A percentile compares a stretch with the other conserved stretches of the same genome.
phyloP scores from a whole-genome alignment of 2,113 vertebrate genomes.

The Lamprotornis superbus region DNA sequence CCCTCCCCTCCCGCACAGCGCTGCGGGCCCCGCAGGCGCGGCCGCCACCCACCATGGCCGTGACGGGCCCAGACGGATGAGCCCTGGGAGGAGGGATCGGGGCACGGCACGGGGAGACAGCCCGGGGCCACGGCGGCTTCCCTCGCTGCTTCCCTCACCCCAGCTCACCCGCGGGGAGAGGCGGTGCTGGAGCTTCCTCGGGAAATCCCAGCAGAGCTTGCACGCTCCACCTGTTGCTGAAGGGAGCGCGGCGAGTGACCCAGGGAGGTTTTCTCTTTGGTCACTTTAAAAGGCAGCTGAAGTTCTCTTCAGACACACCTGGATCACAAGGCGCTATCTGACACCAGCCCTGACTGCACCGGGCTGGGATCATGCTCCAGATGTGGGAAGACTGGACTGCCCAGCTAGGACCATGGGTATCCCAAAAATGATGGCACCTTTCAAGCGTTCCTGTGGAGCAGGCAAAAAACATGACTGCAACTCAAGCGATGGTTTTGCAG shows the following conservation, averaged over 20 bases:
- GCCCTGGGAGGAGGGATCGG: rapidly evolving
- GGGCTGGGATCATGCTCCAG: background rate
- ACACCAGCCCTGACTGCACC: rapidly evolving
- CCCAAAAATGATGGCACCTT: background rate
- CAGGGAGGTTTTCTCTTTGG: background rate
- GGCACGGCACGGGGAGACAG: rapidly evolving
- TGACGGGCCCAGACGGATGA: background rate
- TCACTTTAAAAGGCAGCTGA: background rate
- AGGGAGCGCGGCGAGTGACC: rapidly evolving
- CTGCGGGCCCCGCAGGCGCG: background rate
- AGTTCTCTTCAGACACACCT: background rate
- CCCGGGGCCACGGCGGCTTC: background rate
- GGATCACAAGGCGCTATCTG: rapidly evolving
- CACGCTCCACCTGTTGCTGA: background rate
- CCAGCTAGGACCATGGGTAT: background rate
- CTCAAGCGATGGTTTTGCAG: background rate
- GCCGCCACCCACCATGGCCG: background rate
- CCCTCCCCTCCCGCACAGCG: background rate
- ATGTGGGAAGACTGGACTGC: background rate
- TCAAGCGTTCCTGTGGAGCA: background rate
- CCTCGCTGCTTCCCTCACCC: rapidly evolving
- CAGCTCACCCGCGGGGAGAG: background rate
- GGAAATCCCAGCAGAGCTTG: background rate
- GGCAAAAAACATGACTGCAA: background rate
- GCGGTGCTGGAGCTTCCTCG: background rate